Conservation (phyloP, 2,797 vertebrate species). For the Dromococcyx pavoninus region DNA sequence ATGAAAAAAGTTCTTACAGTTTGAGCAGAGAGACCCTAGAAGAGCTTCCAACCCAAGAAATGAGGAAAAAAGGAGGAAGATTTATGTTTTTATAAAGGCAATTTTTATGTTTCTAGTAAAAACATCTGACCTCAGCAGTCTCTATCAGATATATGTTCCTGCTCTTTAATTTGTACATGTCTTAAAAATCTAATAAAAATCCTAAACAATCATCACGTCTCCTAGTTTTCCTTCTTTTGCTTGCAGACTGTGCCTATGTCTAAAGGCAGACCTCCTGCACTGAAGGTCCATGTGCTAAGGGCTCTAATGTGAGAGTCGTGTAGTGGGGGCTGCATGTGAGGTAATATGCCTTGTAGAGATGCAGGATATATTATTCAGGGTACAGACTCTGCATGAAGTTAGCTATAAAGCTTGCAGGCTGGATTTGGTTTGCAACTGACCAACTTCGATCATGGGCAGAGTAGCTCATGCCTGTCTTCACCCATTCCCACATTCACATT, state of each 20-base stretch:
- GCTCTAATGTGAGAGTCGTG: neutral
- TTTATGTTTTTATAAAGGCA: neutral
- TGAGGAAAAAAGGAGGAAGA: neutral
- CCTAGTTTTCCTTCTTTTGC: neutral
- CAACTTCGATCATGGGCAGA: fast-evolving
- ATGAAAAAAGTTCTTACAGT: neutral
- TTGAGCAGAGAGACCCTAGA: neutral
- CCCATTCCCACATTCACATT: neutral
- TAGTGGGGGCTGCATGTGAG: neutral
- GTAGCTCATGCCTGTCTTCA: neutral
- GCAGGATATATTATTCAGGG: neutral
- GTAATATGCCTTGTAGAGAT: neutral
- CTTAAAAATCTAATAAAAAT: neutral
- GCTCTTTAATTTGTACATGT: neutral
- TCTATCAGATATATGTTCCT: neutral
- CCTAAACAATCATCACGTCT: too few species aligned
- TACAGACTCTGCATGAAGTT: neutral
- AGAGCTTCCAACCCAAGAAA: neutral
- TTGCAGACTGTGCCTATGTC: neutral
- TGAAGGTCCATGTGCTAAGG: neutral
- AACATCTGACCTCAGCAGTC: neutral
- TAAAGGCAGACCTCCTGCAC: neutral
- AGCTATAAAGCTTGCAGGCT: neutral
- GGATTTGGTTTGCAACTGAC: neutral
- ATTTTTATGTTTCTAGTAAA: neutral